Conservation (phyloP, 2,888 invertebrate species). For the Phaonia tiefii region DNA sequence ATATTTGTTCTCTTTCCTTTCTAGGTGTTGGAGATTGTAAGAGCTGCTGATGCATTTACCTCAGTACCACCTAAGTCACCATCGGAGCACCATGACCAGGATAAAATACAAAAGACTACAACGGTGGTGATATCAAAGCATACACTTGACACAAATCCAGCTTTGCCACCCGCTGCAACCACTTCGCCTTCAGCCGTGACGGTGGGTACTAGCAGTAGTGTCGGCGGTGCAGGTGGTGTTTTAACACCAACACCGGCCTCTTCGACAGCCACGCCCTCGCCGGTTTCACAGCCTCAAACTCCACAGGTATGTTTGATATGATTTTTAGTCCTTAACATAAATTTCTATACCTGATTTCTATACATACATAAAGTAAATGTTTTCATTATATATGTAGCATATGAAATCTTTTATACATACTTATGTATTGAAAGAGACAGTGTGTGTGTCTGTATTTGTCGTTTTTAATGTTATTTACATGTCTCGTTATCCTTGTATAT, state of each 20-base stretch:
- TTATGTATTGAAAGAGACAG: slow-evolving; percentile 1
- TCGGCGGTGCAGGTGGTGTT: slow-evolving; percentile 47
- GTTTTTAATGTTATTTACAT: slow-evolving; percentile 36
- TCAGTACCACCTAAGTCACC: slow-evolving; percentile 88
- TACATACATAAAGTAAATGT: slow-evolving; percentile 13
- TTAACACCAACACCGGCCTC: slow-evolving; percentile 60
- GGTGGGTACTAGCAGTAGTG: slow-evolving; percentile 1
- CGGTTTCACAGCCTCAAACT: slow-evolving; percentile 61
- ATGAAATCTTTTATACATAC: slow-evolving; percentile 26
- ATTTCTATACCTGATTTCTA: slow-evolving; percentile 2
- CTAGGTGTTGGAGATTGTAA: slow-evolving; percentile 93
- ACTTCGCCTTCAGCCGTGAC: slow-evolving; percentile 72
- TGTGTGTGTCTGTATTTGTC: slow-evolving; percentile 37
- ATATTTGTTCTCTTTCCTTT: slow-evolving; percentile 27
- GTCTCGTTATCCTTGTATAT: slow-evolving; percentile 34
- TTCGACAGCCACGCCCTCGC: slow-evolving; percentile 59
- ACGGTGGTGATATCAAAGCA: slow-evolving; percentile 97
- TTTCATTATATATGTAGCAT: neutral
- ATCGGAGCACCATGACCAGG: slow-evolving; percentile 83
- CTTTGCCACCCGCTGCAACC: slow-evolving; percentile 71
- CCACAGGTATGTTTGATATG: slow-evolving; percentile 60
- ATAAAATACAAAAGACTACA: slow-evolving; percentile 89
- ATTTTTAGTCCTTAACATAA: neutral
- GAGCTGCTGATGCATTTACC: slow-evolving; percentile 85
- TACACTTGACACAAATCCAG: slow-evolving; percentile 85